A percentile compares a stretch with the other conserved stretches of the same genome.
phyloP scores from a whole-genome alignment of 2,113 vertebrate species.

The Etheostoma spectabile region DNA sequence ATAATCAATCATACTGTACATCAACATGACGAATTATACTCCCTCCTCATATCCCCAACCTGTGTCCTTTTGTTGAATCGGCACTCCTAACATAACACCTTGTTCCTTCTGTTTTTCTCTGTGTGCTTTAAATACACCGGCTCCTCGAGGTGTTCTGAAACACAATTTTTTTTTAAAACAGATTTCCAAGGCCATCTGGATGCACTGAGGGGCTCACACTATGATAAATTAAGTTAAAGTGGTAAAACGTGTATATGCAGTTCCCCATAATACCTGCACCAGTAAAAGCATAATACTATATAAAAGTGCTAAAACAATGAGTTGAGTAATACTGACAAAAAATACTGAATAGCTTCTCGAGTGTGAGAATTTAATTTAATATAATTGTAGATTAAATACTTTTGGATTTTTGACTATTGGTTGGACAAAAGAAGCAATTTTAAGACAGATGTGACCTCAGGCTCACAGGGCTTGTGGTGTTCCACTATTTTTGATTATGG shows the following conservation, averaged over 20 bases:
- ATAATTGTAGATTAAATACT: not conserved
- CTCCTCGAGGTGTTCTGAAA: conserved; percentile 38
- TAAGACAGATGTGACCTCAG: not conserved
- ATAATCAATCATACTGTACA: not conserved
- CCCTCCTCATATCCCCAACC: not conserved
- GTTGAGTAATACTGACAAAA: not conserved
- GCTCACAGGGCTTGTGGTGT: not conserved
- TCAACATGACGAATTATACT: conserved; percentile 8
- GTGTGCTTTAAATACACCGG: not conserved
- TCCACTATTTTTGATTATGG: not conserved
- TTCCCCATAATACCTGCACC: not conserved
- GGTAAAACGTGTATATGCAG: not conserved
- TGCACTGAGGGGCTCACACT: not conserved
- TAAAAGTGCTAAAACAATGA: not conserved
- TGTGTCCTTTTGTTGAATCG: conserved; percentile 33
- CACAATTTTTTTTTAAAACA: conserved; percentile 11
- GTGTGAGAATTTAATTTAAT: not conserved
- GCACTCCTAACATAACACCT: conserved; percentile 22
- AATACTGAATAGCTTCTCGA: not conserved
- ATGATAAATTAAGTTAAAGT: not conserved
- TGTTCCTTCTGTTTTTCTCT: conserved; percentile 4
- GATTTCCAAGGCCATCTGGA: conserved; percentile 27
- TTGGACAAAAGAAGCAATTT: not conserved
- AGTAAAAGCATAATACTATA: not conserved
- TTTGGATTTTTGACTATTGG: not conserved